These are phyloP conservation scores for Spodoptera littoralis DNA, from an alignment of 2,888 invertebrate genomes.

Conservation along the genomic window DNA sequence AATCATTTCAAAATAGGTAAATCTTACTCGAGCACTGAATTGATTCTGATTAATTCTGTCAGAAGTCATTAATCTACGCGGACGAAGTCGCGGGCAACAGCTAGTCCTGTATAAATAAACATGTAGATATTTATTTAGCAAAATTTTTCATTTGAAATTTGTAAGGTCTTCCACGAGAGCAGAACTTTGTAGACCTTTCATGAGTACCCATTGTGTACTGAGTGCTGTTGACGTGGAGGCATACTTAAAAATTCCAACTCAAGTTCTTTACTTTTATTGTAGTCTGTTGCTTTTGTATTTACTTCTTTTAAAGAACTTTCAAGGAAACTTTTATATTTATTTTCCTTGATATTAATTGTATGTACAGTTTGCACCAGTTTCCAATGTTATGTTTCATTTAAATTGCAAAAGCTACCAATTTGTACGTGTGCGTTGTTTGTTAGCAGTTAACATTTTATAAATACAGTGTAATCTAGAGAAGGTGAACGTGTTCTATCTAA, in stretches of 20 bases:
- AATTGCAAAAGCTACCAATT: no score
- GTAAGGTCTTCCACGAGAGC: conserved; percentile 22
- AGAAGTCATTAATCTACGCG: no score
- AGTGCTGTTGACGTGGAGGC: conserved; percentile 4
- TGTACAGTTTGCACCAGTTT: no score
- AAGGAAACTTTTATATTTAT: not conserved
- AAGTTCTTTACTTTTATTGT: not conserved
- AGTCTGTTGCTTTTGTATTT: not conserved
- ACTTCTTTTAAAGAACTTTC: not conserved
- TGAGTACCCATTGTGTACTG: not conserved
- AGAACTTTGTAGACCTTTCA: conserved; percentile 13
- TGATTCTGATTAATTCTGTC: no score
- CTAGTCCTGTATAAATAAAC: conserved; percentile 15
- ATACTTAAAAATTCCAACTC: conserved; percentile 5
- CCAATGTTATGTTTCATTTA: no score
- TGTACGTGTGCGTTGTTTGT: not conserved
- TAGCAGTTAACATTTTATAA: no score
- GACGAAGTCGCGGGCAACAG: no score
- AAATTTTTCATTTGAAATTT: conserved; percentile 11
- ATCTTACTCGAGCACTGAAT: no score
- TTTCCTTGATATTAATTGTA: not conserved
- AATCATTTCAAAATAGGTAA: no score
- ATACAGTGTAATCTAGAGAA: no score
- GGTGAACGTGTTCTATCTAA: not conserved
- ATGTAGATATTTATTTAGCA: not conserved